Evolutionary conservation across 1,140 invertebrate species (phyloP).

Genomic region (Lanistes nyassanus): DNA sequence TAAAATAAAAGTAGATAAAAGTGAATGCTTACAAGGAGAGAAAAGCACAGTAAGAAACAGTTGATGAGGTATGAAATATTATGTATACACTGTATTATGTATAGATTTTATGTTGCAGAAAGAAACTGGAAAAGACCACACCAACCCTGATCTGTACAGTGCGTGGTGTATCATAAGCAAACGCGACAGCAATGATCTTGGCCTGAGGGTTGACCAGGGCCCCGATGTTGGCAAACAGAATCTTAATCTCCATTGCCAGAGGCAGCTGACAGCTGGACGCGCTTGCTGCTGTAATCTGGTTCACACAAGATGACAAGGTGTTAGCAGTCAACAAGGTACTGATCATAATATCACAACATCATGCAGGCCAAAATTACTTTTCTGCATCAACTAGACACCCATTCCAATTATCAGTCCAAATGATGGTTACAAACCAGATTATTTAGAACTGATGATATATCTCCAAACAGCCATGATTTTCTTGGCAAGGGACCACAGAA

Average conservation of each 20-base stretch:
- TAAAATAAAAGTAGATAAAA: background rate
- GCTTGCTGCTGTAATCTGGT: background rate
- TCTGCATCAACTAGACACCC: background rate
- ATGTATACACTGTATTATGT: background rate
- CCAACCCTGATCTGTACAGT: conserved; percentile 45
- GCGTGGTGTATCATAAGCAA: conserved; percentile 46
- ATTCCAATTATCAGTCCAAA: no score
- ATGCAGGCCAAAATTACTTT: no score
- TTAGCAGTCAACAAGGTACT: background rate
- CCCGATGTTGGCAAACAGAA: conserved; percentile 69
- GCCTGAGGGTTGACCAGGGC: conserved; percentile 65
- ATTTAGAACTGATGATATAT: no score
- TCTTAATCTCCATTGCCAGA: conserved; percentile 68
- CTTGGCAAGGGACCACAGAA: no score
- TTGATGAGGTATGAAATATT: background rate
- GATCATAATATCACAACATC: no score
- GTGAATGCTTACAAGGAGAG: background rate
- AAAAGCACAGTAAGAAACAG: background rate
- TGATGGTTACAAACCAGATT: no score
- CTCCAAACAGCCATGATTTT: no score
- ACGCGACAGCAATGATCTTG: conserved; percentile 69
- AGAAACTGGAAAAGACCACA: background rate
- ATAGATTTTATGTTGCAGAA: background rate
- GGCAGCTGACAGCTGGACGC: conserved; percentile 33
- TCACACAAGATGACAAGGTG: background rate